These are phyloP conservation scores for Irena cyanogastra DNA, from an alignment of 2,113 vertebrate species.

Conservation along the genomic window DNA sequence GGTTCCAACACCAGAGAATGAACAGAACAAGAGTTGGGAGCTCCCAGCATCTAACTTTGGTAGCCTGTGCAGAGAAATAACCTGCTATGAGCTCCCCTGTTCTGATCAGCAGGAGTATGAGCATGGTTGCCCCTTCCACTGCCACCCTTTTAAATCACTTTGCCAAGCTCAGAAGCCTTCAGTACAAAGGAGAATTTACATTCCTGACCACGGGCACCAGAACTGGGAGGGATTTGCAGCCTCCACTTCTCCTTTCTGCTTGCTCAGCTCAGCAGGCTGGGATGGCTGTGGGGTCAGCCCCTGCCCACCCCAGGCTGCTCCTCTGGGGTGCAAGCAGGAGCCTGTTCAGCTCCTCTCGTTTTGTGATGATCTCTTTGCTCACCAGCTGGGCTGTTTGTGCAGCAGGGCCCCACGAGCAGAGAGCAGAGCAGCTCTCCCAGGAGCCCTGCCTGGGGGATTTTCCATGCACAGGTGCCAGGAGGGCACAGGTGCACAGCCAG, in stretches of 20 bases:
- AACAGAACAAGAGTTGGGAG: background rate
- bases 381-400: background rate
- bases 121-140: background rate
- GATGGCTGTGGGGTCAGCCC: fast-evolving
- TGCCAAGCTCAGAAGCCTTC: background rate
- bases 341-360: background rate
- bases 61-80: background rate
- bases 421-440: background rate
- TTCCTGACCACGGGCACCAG: background rate
- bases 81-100: background rate
- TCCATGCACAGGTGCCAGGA: background rate
- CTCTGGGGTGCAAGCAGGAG: background rate
- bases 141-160: background rate
- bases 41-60: background rate
- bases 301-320: background rate
- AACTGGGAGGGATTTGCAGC: background rate
- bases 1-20: background rate
- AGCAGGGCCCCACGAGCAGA: background rate
- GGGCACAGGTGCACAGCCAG: background rate
- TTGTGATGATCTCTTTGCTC: background rate
- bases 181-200: background rate
- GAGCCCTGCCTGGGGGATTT: background rate
- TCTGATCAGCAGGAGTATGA: background rate
- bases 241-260: background rate
- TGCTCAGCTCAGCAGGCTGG: background rate